Evolutionary conservation across 2,113 vertebrate species (phyloP), one percentile per base, ranked within the genome.

Genomic region (Galbula dea): DNA sequence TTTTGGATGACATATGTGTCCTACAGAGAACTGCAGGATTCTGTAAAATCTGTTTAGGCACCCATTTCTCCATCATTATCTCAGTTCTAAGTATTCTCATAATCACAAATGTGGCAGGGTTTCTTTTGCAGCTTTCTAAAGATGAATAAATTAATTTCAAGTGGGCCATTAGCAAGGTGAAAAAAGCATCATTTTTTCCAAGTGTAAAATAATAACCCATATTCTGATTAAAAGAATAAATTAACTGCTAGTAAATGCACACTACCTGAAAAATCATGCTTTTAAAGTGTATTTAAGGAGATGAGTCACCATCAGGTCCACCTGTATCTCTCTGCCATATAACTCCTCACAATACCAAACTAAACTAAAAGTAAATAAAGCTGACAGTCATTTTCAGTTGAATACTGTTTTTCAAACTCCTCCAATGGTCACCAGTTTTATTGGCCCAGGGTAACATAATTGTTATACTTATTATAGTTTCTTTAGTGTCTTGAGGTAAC

Each of bases 101-200:
- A 85, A 96, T 95, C 46, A 96, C 59, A 86, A 86, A 39, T 88
- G 32, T 71, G 36, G 19, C 21, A 58, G 18, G 32, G 15, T 57
- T 92, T 89, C 69, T 82, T 6, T 37, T 69, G 7, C 41, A 86
- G 13, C 14, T 78, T 71, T 58, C 29, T 55, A 43, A 77, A 63
- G 32, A 79, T 63, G 88, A 90, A 93, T 88, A 94, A 93, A 86
- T 94, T 90, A 89, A 63, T 86, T 48, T 93, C 37, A 89, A 95
- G 90, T 83, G 68, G 34, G 39, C 55, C 66, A 88, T 96, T 89
- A 94, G 43, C 26, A 82, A 76, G 20, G 23, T 73, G 17, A 52
- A 63, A 86, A 88, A 85, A 61, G 48, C 5, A 0, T 26, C 9
- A 26, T 10, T 1, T 93, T 88, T 79, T 46, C 23, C 6, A 71